Evolutionary conservation across 2,113 vertebrate species (phyloP), one percentile per base, ranked within the genome.

Genomic region (Centropus bengalensis): DNA sequence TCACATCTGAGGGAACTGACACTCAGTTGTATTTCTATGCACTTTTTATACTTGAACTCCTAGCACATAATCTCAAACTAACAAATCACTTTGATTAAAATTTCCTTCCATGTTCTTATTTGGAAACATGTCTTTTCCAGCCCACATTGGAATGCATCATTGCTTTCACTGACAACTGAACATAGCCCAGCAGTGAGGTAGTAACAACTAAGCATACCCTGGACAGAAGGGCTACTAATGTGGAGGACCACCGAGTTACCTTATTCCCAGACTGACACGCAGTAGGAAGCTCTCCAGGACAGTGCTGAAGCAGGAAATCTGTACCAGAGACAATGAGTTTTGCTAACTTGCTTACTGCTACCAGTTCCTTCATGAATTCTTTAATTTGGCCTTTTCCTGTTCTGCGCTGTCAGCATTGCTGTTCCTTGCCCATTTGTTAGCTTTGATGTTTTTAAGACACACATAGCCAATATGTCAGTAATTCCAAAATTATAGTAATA

Each of bases 381-480:
- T 95, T 83, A 79, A 89, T 84, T 93, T 70, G n/a, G 45, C 11
- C 36, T 94, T 82, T 91, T 93, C 77, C 80, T 95, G 59, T 82
- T 96, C 78, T 36, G 14, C 89, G 87, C 86, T 95, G 85, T 45
- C 1, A 3, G 88, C 79, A 23, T 52, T 68, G 32, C 23, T 71
- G 13, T 62, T 92, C 81, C 91, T 94, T 82, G 84, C 80, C 44
- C 13, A 4, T 87, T 95, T 88, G 80, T 78, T 47, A 88, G 81
- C 92, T 96, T 96, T 96, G 90, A 96, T 88, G 88, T 93, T 92
- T 86, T 68, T 51, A 89, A 83, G 36, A 17, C 3, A 1, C 75
- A 26, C 59, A 92, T 87, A 93, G 60, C 33, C 42, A 70, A 9
- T 51, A 85, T 27, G 38, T 77, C 71, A 95, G 75, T 62, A 80